Conservation (phyloP, 2,113 vertebrate species). For the Siniperca knerii region DNA sequence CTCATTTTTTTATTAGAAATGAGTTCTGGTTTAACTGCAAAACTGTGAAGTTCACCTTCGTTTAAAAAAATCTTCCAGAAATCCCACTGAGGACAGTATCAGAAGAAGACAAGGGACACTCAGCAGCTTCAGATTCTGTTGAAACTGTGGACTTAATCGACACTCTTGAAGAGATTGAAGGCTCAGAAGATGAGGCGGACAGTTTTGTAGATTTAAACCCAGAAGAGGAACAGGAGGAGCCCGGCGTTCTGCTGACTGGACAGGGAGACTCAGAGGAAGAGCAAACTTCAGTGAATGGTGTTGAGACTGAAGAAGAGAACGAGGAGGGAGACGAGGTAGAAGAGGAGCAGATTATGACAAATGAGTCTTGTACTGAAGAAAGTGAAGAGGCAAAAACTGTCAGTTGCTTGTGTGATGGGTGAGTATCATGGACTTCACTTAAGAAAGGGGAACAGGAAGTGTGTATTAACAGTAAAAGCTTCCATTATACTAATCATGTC, state of each 20-base stretch:
- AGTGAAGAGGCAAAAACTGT: conserved; percentile 37
- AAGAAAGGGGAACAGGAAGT: conserved; percentile 59
- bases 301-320: conserved; percentile 28
- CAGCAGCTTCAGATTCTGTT: conserved; percentile 4
- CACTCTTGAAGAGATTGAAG: neutral
- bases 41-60: neutral
- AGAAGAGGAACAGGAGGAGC: conserved; percentile 63
- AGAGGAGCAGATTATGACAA: conserved; percentile 32
- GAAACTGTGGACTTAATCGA: conserved; percentile 31
- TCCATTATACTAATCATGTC: neutral
- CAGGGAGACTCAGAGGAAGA: conserved; percentile 38
- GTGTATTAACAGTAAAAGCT: neutral
- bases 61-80: conserved; percentile 38
- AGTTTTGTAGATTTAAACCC: conserved; percentile 27
- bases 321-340: conserved; percentile 4
- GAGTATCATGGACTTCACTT: conserved; percentile 53
- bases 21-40: neutral
- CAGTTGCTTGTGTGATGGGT: conserved; percentile 44
- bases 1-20: neutral
- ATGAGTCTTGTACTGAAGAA: conserved; percentile 24
- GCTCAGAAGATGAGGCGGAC: conserved; percentile 15
- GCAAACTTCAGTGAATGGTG: conserved; percentile 9
- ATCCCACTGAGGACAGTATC: neutral
- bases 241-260: conserved; percentile 38
- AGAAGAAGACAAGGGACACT: conserved; percentile 40